Evolutionary conservation across 2,888 invertebrate genomes (phyloP), one percentile per base, ranked within the genome.

Genomic region (Drosophila cognata): DNA sequence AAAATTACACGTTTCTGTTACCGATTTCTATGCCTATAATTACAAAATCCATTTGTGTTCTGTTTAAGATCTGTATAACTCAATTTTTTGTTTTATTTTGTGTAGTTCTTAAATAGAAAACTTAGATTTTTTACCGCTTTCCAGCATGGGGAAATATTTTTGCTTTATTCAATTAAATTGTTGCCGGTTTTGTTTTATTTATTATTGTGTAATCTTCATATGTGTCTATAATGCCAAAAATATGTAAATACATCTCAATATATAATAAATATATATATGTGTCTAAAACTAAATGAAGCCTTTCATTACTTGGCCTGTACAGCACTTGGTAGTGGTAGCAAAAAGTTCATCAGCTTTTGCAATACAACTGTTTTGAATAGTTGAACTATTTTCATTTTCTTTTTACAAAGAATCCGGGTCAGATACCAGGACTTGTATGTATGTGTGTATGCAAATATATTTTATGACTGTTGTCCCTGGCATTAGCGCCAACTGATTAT

Each of bases 171-270:
- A 57, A 35, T 69, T 62, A 65, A 46, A 67, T 69, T 55, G 57
- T 36, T 28, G 11, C 38, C 29, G 29, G 18, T 66, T 62, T 67
- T 70, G 41, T 55, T 58, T 82, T 77, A 50, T 59, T 82, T 80
- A 84, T 84, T 82, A 74, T 86, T 86, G 74, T 69, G 65, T 64
- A 77, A 82, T 63, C 71, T 64, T 71, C 77, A 68, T 84, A 65
- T 73, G 74, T 89, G 62, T 87, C 75, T 84, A 77, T 85, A 71
- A 89, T 85, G 89, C 85, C 89, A 89, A 85, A 89, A 85, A 89
- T 88, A 84, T 85, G 89, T 85, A 85, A 85, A 85, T 85, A 84
- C 89, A 87, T 84, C 77, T 85, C 88, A 79, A 77, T 89, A 86
- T 75, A 76, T 84, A 82, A 84, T 86, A 85, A 82, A 81, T 77